phyloP scores from a whole-genome alignment of 2,113 vertebrate species.

The Bubo bubo region DNA sequence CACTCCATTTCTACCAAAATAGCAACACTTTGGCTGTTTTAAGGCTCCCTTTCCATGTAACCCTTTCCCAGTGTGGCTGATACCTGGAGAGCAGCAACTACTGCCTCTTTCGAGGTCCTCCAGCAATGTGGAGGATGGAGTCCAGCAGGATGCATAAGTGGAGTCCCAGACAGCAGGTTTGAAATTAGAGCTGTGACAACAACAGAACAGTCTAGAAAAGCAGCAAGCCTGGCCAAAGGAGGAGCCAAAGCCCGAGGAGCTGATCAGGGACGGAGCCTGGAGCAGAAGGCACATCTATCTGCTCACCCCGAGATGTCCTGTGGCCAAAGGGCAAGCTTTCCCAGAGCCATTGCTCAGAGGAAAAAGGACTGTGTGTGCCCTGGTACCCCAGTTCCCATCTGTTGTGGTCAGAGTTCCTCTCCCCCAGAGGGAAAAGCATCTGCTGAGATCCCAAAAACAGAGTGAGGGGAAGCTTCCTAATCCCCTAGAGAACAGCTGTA shows the following conservation, averaged over 20 bases:
- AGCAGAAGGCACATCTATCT: neutral
- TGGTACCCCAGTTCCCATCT: neutral
- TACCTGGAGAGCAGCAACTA: neutral
- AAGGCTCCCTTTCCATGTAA: neutral
- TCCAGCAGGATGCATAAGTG: neutral
- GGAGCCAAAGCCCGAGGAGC: neutral
- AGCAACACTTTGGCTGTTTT: neutral
- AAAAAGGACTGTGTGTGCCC: no score
- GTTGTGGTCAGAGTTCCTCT: neutral
- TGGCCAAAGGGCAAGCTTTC: neutral
- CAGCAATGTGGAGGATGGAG: fast-evolving
- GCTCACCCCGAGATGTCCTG: neutral
- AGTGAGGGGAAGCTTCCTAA: neutral
- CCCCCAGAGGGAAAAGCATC: neutral
- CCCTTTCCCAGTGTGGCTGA: neutral
- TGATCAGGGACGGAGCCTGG: neutral
- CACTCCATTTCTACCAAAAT: neutral
- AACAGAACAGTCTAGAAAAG: neutral
- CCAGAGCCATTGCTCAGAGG: neutral
- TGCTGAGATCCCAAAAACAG: neutral
- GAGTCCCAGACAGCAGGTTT: neutral
- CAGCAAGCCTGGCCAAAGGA: neutral
- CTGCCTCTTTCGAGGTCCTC: neutral
- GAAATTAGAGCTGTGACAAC: neutral
- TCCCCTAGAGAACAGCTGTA: neutral